These are phyloP conservation scores for Sinelater perroti DNA, from an alignment of 2,888 invertebrate genomes.

Conservation along the genomic window DNA sequence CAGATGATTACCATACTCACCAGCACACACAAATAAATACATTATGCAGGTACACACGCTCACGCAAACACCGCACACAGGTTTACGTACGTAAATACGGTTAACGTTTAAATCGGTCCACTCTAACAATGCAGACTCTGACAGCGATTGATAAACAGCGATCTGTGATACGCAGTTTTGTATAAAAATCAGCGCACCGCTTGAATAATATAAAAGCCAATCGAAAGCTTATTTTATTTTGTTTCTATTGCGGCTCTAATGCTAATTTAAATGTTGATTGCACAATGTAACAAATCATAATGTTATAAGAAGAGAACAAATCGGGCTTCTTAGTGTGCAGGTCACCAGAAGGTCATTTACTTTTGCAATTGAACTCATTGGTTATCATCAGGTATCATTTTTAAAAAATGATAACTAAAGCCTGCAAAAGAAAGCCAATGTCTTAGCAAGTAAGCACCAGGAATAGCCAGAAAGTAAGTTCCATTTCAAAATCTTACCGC, in stretches of 20 bases:
- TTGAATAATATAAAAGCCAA: conserved; percentile 31
- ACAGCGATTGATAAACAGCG: conserved; percentile 42
- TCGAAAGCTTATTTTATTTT: conserved; percentile 22
- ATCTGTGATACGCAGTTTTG: conserved; percentile 30
- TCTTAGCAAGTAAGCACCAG: too few relatives aligned
- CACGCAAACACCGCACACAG: conserved; percentile 39
- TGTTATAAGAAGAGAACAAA: too few relatives aligned
- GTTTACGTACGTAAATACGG: conserved; percentile 39
- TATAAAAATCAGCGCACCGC: conserved; percentile 35
- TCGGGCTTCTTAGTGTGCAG: too few relatives aligned
- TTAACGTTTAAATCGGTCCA: conserved; percentile 40
- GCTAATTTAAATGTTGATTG: conserved; percentile 1
- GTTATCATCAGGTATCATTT: too few relatives aligned
- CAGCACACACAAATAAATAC: conserved; percentile 48
- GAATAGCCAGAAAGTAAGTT: too few relatives aligned
- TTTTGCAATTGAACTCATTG: too few relatives aligned
- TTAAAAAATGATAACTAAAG: too few relatives aligned
- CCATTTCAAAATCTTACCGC: too few relatives aligned
- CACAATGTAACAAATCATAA: too few relatives aligned
- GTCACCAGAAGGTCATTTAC: too few relatives aligned
- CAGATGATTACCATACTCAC: conserved; percentile 48
- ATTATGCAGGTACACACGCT: conserved; percentile 44
- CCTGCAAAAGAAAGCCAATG: too few relatives aligned
- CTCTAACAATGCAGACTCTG: conserved; percentile 39
- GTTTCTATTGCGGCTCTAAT: conserved; percentile 13